phyloP scores from a whole-genome alignment of 2,888 invertebrate species.

The Cyaniris semiargus region DNA sequence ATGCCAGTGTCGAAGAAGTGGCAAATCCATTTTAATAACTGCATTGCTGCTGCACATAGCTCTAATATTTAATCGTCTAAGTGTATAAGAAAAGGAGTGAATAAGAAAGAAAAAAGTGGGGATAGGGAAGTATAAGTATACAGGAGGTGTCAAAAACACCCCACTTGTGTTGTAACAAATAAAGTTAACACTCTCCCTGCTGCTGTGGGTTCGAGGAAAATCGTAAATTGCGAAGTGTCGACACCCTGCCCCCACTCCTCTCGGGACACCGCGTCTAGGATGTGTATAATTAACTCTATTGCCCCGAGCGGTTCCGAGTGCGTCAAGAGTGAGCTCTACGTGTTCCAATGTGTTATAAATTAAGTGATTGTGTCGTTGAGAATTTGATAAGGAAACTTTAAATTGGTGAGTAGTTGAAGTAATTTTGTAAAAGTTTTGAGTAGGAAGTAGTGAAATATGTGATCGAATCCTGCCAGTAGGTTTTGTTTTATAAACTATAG shows the following conservation, averaged over 20 bases:
- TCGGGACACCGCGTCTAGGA: constrained; percentile 43
- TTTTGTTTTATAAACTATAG: neutral
- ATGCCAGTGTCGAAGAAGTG: neutral
- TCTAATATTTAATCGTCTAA: neutral
- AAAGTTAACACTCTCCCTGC: neutral
- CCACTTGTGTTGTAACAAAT: neutral
- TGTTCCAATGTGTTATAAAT: constrained; percentile 32
- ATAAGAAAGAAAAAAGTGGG: neutral
- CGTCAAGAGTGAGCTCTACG: constrained; percentile 38
- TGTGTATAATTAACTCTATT: constrained; percentile 44
- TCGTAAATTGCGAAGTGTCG: constrained; percentile 38
- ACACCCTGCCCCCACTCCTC: constrained; percentile 46
- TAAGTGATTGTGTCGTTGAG: neutral
- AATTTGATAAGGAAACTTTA: constrained; percentile 7
- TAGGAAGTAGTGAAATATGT: neutral
- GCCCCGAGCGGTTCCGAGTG: constrained; percentile 44
- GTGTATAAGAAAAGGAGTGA: neutral
- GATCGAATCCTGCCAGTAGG: neutral
- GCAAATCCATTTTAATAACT: neutral
- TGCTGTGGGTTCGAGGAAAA: constrained; percentile 39
- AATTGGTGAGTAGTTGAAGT: constrained; percentile 21
- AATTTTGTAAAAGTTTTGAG: neutral
- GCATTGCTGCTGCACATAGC: neutral
- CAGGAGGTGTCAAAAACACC: neutral
- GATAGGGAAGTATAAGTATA: neutral